phyloP scores from a whole-genome alignment of 2,113 vertebrate species.

The Herpetotheres cachinnans region DNA sequence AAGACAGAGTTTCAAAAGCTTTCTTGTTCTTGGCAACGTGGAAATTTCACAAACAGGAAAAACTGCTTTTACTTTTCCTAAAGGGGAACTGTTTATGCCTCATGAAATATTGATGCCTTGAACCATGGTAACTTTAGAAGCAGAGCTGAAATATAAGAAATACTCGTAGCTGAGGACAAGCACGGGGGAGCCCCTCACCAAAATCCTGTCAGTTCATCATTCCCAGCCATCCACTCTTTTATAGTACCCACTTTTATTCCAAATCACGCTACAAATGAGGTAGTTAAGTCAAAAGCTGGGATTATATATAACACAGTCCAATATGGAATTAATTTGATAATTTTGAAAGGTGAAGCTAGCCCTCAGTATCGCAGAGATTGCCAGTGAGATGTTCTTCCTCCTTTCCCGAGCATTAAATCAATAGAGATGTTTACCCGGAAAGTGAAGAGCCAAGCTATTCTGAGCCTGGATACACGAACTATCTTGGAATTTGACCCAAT shows the following conservation, averaged over 20 bases:
- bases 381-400: not conserved
- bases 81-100: slow-evolving; percentile 22
- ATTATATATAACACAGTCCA: not conserved
- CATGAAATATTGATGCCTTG: slow-evolving; percentile 26
- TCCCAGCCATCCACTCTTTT: not conserved
- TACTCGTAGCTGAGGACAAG: not conserved
- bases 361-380: not conserved
- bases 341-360: not conserved
- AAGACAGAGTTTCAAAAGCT: slow-evolving; percentile 34
- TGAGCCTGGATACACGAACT: not conserved
- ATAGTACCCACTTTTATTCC: not conserved
- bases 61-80: slow-evolving; percentile 66
- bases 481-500: not conserved
- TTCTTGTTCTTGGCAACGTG: slow-evolving; percentile 49
- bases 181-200: not conserved
- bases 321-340: not conserved
- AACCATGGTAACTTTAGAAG: not conserved
- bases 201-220: not conserved
- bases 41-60: slow-evolving; percentile 71
- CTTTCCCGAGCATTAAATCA: not conserved
- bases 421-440: not conserved
- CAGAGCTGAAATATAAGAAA: not conserved
- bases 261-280: not conserved
- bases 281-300: not conserved
- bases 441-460: not conserved